These are phyloP conservation scores for Gymnothorax javanicus DNA, from an alignment of 2,797 vertebrate genomes.

Conservation along the genomic window DNA sequence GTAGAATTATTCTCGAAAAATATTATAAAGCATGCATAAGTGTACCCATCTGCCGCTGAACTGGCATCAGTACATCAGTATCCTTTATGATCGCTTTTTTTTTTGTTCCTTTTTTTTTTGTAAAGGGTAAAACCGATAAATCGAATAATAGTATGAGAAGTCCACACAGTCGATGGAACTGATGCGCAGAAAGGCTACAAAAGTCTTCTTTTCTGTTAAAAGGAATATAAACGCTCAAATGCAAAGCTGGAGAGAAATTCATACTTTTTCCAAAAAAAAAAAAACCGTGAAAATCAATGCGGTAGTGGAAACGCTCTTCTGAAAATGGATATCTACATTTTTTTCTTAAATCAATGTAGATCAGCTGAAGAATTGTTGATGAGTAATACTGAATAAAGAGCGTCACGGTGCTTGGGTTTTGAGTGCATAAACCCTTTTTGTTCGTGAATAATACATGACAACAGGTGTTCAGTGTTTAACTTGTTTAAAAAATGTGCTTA, in stretches of 20 bases:
- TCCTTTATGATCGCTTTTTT: not conserved
- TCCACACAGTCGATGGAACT: not conserved
- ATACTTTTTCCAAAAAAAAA: not conserved
- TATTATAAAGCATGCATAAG: not conserved
- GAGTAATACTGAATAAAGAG: not conserved
- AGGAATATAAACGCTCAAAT: not conserved
- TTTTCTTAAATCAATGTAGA: not conserved
- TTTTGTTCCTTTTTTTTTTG: not conserved
- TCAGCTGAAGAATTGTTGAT: not conserved
- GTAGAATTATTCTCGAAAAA: not conserved
- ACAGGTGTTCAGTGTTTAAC: conserved; percentile 19
- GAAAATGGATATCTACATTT: not conserved
- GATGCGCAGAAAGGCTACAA: not conserved
- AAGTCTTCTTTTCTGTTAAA: not conserved
- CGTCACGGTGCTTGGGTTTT: not conserved
- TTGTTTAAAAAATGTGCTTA: not conserved
- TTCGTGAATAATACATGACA: conserved; percentile 21
- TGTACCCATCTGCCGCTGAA: not conserved
- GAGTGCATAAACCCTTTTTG: not conserved
- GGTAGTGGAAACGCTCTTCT: too few species aligned
- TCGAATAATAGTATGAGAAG: not conserved
- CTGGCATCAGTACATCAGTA: not conserved
- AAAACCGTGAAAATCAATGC: too few species aligned
- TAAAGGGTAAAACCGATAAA: not conserved
- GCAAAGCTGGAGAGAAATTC: not conserved